Evolutionary conservation across 2,797 vertebrate species (phyloP).

Genomic region (Alectoris magna): DNA sequence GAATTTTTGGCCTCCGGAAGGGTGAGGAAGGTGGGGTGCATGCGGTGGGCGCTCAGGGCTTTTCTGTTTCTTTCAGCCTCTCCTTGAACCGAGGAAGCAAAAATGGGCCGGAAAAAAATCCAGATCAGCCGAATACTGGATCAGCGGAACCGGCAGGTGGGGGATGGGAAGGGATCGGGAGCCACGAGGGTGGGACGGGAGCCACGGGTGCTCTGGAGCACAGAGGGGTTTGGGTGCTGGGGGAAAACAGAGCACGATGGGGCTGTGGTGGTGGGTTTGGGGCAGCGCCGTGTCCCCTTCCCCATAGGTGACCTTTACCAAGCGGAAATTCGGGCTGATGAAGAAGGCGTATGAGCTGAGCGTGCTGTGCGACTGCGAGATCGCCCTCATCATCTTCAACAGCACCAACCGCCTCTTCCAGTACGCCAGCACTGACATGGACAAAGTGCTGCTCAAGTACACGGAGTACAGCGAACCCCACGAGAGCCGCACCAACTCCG

Average conservation of each 20-base stretch:
- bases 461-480: slow-evolving; percentile 97
- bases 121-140: slow-evolving; percentile 96
- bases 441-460: slow-evolving; percentile 94
- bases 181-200: accelerated
- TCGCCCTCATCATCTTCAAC: slow-evolving; percentile 99
- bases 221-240: background rate
- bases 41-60: background rate
- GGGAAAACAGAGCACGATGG: background rate
- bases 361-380: slow-evolving; percentile 96
- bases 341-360: slow-evolving; percentile 98
- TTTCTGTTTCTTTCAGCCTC: background rate
- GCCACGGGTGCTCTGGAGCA: accelerated
- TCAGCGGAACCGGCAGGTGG: slow-evolving; percentile 93
- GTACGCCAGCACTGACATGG: slow-evolving; percentile 97
- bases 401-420: slow-evolving; percentile 96
- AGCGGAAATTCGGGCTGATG: slow-evolving; percentile 96
- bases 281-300: accelerated
- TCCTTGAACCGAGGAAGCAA: background rate
- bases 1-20: background rate
- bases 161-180: background rate
- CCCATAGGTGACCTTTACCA: slow-evolving; percentile 93
- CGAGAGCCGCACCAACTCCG: slow-evolving; percentile 94
- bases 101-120: slow-evolving; percentile 97
- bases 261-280: background rate
- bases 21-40: background rate